These are phyloP conservation scores for Verasper variegatus DNA, from an alignment of 2,113 vertebrate genomes.

Conservation along the genomic window DNA sequence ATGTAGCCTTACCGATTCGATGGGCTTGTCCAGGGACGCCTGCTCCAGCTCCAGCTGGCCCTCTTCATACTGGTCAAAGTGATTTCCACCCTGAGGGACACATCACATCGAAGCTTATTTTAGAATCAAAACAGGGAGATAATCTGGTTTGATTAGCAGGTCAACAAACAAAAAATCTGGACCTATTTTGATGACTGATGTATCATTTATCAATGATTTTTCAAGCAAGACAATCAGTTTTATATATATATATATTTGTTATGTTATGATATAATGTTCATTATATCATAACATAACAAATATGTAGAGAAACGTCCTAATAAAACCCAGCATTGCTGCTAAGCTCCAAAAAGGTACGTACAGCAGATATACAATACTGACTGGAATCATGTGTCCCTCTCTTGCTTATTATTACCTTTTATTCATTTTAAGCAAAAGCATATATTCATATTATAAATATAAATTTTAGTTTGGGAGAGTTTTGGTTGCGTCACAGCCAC, in stretches of 20 bases:
- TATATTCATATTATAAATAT: background rate
- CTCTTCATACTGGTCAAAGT: slow-evolving; percentile 99
- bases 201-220: background rate
- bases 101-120: slow-evolving; percentile 34
- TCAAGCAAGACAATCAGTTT: background rate
- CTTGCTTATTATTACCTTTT: too few species aligned
- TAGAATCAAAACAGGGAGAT: background rate
- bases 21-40: slow-evolving; percentile 98
- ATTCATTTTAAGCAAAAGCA: background rate
- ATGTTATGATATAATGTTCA: too few species aligned
- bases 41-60: slow-evolving; percentile 99
- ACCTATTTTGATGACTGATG: background rate
- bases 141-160: background rate
- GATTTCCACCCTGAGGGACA: slow-evolving; percentile 94
- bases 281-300: background rate
- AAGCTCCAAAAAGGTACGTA: too few species aligned
- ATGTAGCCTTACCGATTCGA: slow-evolving; percentile 97
- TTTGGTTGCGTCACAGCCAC: background rate
- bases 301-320: background rate
- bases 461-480: background rate
- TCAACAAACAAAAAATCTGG: background rate
- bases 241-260: too few species aligned
- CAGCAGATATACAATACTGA: too few species aligned
- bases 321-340: background rate
- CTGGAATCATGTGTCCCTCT: too few species aligned